Evolutionary conservation across 2,113 vertebrate species (phyloP).

Genomic region (Anas platyrhynchos): DNA sequence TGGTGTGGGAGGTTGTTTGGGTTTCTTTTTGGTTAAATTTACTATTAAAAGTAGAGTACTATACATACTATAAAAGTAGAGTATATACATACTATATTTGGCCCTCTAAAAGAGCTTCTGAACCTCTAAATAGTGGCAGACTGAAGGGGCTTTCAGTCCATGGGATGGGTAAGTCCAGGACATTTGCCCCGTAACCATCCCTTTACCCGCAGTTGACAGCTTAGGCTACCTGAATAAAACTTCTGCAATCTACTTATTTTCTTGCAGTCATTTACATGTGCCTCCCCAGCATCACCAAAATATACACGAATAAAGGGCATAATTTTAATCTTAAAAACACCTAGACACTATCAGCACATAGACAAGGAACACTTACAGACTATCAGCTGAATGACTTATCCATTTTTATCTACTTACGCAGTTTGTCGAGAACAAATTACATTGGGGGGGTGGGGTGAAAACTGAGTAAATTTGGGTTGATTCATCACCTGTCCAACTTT

Average conservation of each 20-base stretch:
- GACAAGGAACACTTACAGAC: not conserved
- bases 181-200: not conserved
- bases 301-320: not conserved
- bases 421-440: conserved; percentile 59
- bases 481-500: conserved; percentile 72
- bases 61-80: not conserved
- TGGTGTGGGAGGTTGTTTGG: not conserved
- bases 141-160: not conserved
- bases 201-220: not conserved
- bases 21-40: conserved; percentile 4
- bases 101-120: not conserved
- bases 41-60: not conserved
- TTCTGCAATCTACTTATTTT: not conserved
- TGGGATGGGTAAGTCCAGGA: not conserved
- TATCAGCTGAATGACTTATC: conserved; percentile 46
- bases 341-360: not conserved
- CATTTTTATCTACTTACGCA: conserved; percentile 68
- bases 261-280: not conserved
- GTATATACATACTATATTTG: not conserved
- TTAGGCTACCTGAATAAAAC: conserved; percentile 2
- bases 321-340: not conserved
- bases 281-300: not conserved
- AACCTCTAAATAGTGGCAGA: not conserved
- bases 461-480: conserved; percentile 75
- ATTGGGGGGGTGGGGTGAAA: not conserved